Conservation (phyloP, 2,888 invertebrate species). For the Drosophila sordidula region DNA sequence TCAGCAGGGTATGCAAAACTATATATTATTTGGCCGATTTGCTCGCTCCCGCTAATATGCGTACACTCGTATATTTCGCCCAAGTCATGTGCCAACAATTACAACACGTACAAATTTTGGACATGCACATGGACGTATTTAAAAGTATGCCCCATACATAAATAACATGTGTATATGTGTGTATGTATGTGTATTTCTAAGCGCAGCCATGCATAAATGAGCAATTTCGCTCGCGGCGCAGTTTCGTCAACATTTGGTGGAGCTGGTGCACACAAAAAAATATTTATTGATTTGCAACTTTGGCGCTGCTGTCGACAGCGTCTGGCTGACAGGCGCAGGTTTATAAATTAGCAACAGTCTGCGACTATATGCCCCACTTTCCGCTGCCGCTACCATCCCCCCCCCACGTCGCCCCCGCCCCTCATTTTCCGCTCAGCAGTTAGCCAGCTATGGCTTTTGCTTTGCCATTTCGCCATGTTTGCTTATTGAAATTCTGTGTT, state of each 20-base stretch:
- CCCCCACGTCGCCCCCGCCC: background rate
- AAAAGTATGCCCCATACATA: constrained; percentile 1
- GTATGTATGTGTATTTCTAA: constrained; percentile 48
- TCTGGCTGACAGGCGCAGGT: constrained; percentile 59
- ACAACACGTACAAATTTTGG: constrained; percentile 38
- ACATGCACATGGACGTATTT: constrained; percentile 2
- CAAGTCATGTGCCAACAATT: constrained; percentile 74
- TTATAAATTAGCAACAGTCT: constrained; percentile 77
- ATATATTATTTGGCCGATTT: background rate
- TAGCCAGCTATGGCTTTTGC: constrained; percentile 21
- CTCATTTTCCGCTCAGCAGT: background rate
- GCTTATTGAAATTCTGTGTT: constrained; percentile 80
- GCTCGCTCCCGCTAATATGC: background rate
- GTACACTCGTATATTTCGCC: constrained; percentile 29
- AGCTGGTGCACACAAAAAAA: constrained; percentile 41
- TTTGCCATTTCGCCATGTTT: constrained; percentile 56
- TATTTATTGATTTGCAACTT: constrained; percentile 79
- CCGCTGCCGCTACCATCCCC: background rate
- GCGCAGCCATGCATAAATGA: constrained; percentile 78
- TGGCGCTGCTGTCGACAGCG: constrained; percentile 48
- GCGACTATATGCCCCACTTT: constrained; percentile 16
- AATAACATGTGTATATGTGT: background rate
- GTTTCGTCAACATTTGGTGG: constrained; percentile 76
- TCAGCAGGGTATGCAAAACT: background rate
- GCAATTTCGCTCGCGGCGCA: constrained; percentile 71